Percentiles rank a stretch among this genome's conserved stretches.
Conservation (phyloP, 2,113 vertebrate species). For the Dasypus novemcinctus region DNA sequence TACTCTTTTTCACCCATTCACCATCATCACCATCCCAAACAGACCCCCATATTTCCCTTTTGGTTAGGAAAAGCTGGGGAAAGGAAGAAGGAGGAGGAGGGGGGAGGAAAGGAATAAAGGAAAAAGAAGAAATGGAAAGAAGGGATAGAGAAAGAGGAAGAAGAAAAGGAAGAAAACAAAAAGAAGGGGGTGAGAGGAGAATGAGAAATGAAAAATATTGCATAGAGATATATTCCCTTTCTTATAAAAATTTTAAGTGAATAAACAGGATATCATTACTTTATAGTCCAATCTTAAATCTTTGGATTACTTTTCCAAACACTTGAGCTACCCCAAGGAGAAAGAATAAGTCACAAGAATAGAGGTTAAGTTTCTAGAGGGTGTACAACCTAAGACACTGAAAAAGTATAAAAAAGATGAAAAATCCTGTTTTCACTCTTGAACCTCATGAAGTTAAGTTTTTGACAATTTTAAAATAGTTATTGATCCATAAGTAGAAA, state of each 20-base stretch:
- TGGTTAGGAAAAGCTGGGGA: not conserved
- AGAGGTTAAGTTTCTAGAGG: not conserved
- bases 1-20: not conserved
- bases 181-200: no score
- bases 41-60: not conserved
- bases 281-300: not conserved
- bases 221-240: not conserved
- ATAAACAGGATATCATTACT: not conserved
- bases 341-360: not conserved
- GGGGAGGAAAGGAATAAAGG: not conserved
- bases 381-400: not conserved
- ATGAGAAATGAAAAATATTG: not conserved
- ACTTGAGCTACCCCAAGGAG: not conserved
- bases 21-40: not conserved
- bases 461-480: not conserved
- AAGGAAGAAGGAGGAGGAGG: not conserved
- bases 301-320: not conserved
- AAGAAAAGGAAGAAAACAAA: rapidly evolving
- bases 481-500: not conserved
- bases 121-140: no score
- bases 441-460: not conserved
- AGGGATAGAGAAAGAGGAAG: not conserved
- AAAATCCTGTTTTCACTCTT: not conserved
- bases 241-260: not conserved
- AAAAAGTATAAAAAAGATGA: not conserved